These are phyloP conservation scores for Drosophila pectinifera DNA, from an alignment of 1,140 invertebrate genomes.

Conservation along the genomic window DNA sequence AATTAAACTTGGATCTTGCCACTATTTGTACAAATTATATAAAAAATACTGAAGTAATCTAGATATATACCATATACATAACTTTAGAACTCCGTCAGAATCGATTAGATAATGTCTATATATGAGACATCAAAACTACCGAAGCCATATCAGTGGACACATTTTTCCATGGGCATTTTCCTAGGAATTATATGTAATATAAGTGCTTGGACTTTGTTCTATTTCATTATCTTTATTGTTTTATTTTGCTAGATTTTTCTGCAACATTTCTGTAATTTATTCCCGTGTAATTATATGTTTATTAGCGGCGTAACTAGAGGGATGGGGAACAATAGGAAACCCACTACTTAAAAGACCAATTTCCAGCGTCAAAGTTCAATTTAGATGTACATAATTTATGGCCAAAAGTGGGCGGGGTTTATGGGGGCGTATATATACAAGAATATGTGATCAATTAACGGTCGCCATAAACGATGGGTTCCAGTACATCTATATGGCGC, in stretches of 20 bases:
- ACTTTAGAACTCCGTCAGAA: not conserved
- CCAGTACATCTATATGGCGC: conserved; percentile 43
- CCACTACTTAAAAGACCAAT: conserved; percentile 31
- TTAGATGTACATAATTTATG: conserved; percentile 75
- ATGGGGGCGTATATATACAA: not conserved
- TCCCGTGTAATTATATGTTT: conserved; percentile 42
- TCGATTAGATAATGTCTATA: conserved; percentile 15
- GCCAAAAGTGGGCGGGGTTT: conserved; percentile 32
- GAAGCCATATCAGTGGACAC: not conserved
- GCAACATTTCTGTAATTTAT: conserved; percentile 18
- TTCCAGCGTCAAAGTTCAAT: conserved; percentile 76
- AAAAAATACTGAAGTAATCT: no score
- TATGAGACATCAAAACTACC: not conserved
- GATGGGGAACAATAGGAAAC: no score
- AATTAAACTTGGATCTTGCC: not conserved
- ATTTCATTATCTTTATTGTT: conserved; percentile 33
- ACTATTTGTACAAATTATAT: not conserved
- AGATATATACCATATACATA: no score
- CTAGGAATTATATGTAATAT: conserved; percentile 21
- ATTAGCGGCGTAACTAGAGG: conserved; percentile 4
- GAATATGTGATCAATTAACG: conserved; percentile 32
- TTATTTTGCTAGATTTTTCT: conserved; percentile 32
- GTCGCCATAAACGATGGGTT: conserved; percentile 32
- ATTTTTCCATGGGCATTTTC: no score
- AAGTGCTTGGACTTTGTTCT: conserved; percentile 30